A percentile compares a stretch with the other conserved stretches of the same genome.
Conservation (phyloP, 2,888 invertebrate genomes). For the Opisthograptis luteolata region DNA sequence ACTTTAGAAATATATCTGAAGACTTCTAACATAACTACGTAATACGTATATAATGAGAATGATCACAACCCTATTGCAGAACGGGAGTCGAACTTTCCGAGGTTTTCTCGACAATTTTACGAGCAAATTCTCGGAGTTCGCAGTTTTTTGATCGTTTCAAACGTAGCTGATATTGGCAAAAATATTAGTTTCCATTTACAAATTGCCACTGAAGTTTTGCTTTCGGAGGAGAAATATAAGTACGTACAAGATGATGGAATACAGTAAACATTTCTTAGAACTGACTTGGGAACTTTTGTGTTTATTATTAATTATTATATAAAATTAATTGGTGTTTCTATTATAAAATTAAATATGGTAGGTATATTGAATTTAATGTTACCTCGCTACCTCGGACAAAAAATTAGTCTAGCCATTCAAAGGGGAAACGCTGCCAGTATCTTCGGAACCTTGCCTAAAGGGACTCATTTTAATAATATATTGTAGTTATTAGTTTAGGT, state of each 20-base stretch:
- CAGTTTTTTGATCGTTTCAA: conserved; percentile 30
- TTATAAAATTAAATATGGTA: too few relatives aligned
- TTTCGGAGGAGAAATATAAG: conserved; percentile 13
- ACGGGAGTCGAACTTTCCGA: conserved; percentile 16
- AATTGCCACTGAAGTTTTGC: conserved; percentile 26
- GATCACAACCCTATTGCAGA: conserved; percentile 12
- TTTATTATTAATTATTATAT: background rate
- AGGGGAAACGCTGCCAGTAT: too few relatives aligned
- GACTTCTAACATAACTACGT: too few relatives aligned
- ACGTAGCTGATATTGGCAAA: conserved; percentile 26
- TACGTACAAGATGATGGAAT: conserved; percentile 17
- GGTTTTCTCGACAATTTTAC: conserved; percentile 28
- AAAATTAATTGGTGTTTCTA: too few relatives aligned
- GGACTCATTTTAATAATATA: too few relatives aligned
- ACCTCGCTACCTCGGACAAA: too few relatives aligned
- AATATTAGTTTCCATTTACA: conserved; percentile 31
- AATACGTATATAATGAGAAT: too few relatives aligned
- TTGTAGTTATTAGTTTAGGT: too few relatives aligned
- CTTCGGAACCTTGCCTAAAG: too few relatives aligned
- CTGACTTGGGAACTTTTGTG: background rate
- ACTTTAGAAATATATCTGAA: too few relatives aligned
- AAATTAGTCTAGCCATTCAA: too few relatives aligned
- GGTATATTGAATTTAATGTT: too few relatives aligned
- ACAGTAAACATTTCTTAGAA: conserved; percentile 14
- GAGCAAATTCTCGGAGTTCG: conserved; percentile 23